Percentiles rank a stretch among this genome's conserved stretches.
These are phyloP conservation scores for Venturia canescens DNA, from an alignment of 1,140 invertebrate genomes.

Conservation along the genomic window DNA sequence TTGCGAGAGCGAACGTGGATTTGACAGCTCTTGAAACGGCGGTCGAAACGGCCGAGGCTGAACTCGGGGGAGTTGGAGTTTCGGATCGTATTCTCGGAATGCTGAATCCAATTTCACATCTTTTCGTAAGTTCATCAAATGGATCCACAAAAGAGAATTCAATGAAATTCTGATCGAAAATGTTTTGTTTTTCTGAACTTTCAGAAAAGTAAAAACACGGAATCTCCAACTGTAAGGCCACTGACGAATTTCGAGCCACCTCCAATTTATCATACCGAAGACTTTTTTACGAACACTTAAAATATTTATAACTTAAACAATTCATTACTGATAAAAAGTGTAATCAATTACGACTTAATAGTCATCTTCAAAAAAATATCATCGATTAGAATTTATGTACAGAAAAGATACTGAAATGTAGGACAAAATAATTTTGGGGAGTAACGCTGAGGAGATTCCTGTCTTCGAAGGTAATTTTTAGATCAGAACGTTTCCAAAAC, in stretches of 20 bases:
- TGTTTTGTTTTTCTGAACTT: constrained; percentile 36
- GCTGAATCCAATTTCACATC: constrained; percentile 62
- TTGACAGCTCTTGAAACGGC: constrained; percentile 61
- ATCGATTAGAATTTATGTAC: no score
- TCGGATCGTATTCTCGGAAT: constrained; percentile 65
- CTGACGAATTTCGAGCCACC: constrained; percentile 52
- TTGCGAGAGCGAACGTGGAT: constrained; percentile 63
- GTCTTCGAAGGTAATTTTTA: no score
- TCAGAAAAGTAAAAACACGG: constrained; percentile 61
- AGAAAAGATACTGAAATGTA: no score
- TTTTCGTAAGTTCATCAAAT: constrained; percentile 52
- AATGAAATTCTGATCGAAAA: neutral
- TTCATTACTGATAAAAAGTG: neutral
- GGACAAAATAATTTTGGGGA: no score
- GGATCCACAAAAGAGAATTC: no score
- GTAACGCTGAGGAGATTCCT: no score
- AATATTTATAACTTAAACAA: neutral
- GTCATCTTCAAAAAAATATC: neutral
- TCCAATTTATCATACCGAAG: constrained; percentile 60
- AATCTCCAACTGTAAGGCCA: constrained; percentile 48
- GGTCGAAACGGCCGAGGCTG: constrained; percentile 64
- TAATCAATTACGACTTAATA: neutral
- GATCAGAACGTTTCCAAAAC: no score
- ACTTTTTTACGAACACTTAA: constrained; percentile 59
- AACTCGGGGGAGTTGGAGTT: constrained; percentile 59